These are phyloP conservation scores for Petroica traversi DNA, from an alignment of 2,113 vertebrate genomes.

Conservation along the genomic window DNA sequence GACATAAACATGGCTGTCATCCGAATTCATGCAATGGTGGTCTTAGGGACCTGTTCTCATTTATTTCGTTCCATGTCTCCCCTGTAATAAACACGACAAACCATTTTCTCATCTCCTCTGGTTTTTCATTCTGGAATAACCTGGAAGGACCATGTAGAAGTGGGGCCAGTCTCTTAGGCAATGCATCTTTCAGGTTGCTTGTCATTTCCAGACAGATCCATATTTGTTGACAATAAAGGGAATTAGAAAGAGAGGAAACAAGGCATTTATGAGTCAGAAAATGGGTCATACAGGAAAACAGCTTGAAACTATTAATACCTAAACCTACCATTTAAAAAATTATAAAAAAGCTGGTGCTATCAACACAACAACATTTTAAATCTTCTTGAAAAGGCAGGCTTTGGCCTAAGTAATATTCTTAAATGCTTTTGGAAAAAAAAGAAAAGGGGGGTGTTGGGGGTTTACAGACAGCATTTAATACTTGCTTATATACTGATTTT, in stretches of 20 bases:
- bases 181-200: neutral
- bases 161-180: neutral
- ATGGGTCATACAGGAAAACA: neutral
- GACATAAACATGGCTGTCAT: neutral
- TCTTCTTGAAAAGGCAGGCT: neutral
- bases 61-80: neutral
- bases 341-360: neutral
- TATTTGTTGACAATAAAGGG: constrained; percentile 20
- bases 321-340: neutral
- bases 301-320: constrained; percentile 13
- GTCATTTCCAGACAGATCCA: neutral
- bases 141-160: neutral
- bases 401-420: neutral
- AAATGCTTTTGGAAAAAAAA: neutral
- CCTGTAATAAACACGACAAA: neutral
- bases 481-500: neutral
- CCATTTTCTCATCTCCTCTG: neutral
- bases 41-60: neutral
- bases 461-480: neutral
- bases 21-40: neutral
- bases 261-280: neutral
- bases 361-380: neutral
- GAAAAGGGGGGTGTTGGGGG: rapidly evolving
- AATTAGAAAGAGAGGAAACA: neutral
- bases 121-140: neutral